Evolutionary conservation across 2,113 vertebrate genomes (phyloP), one percentile per base, ranked within the genome.

Genomic region (Indicator maculatus): DNA sequence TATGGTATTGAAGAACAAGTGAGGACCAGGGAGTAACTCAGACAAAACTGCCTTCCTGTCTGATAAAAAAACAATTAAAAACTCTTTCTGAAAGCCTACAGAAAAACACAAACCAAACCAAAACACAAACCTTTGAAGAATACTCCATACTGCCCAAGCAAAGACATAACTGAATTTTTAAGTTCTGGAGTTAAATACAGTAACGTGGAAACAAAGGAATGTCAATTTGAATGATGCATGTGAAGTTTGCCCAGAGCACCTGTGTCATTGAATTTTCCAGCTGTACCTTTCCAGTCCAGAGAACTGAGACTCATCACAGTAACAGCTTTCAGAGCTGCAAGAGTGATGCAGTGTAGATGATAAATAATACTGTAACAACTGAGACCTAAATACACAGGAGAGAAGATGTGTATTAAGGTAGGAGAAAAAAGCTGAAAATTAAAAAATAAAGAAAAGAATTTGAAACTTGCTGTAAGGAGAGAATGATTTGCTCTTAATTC

Each of bases 361-460:
- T 9, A 39, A 77, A 1, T 14, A 79, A 36, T 12, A 28, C 33
- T 11, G 1, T n/a, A 44, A 50, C 47, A 50, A 60, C 1, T 52
- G 63, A 23, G 36, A 84, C 60, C n/a, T 77, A 81, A 53, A 50
- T 36, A 56, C 15, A n/a, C 1, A 64, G 23, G 28, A 71, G 45
- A 38, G 15, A 72, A 53, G 39, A 89, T 21, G 0, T 44, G 12
- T 16, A 71, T 55, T 45, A 65, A 73, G 5, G 39, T 3, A 24
- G 11, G 7, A 28, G 12, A 11, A 56, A 76, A 93, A 79, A 45
- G 9, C 11, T 65, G 28, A 23, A 89, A 50, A 81, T 13, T n/a
- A 56, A 79, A 24, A 77, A 88, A 93, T 10, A 88, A 94, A 55
- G 52, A 66, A 78, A 78, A 20, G 8, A 76, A 81, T 75, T 86